A percentile compares a stretch with the other conserved stretches of the same genome.
phyloP scores from a whole-genome alignment of 2,888 invertebrate species.

The Patella caerulea region DNA sequence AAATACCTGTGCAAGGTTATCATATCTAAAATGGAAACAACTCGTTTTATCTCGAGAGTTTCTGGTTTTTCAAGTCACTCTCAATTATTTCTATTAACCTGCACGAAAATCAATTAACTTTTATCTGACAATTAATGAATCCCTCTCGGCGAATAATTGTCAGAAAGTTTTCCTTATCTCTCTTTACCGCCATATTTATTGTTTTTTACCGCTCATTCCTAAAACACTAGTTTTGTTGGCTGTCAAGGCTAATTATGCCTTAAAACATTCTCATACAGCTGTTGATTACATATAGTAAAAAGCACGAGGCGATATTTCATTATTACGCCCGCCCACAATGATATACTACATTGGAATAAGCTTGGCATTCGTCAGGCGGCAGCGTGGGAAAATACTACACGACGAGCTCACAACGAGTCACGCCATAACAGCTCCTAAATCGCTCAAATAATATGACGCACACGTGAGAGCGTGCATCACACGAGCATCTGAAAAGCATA shows the following conservation, averaged over 20 bases:
- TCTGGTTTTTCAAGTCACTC: neutral
- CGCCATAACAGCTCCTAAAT: neutral
- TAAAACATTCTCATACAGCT: neutral
- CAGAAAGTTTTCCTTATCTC: neutral
- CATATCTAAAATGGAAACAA: neutral
- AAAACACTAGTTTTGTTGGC: neutral
- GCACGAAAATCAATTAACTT: neutral
- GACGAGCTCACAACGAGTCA: neutral
- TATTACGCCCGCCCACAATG: constrained; percentile 9
- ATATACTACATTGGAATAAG: neutral
- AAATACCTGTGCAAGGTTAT: constrained; percentile 5
- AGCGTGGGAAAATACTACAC: constrained; percentile 8
- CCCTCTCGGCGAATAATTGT: neutral
- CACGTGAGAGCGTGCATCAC: constrained; percentile 10
- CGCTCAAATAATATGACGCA: constrained; percentile 7
- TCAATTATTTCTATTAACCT: neutral
- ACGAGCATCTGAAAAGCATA: neutral
- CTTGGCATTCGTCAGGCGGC: neutral
- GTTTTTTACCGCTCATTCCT: neutral
- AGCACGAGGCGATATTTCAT: neutral
- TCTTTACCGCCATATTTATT: neutral
- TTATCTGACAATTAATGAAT: constrained; percentile 5
- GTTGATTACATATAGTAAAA: constrained; percentile 6
- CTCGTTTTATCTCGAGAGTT: neutral
- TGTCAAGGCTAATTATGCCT: neutral